Percentiles rank a stretch among this genome's conserved stretches.
These are phyloP conservation scores for Pycnomerus fuliginosus DNA, from an alignment of 2,888 invertebrate species.

Conservation along the genomic window DNA sequence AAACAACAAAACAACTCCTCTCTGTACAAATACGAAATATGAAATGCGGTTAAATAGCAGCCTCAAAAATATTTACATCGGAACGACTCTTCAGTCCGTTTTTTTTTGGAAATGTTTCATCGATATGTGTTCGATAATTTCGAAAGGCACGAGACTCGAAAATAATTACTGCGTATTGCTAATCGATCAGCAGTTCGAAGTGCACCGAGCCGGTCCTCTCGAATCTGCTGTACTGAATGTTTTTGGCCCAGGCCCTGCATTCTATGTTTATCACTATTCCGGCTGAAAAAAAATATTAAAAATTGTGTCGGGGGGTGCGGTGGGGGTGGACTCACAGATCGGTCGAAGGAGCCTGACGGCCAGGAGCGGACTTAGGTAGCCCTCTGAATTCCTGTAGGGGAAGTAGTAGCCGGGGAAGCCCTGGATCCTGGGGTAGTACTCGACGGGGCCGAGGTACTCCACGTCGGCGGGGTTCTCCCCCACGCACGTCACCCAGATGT, in stretches of 20 bases:
- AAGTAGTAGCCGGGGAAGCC: slow-evolving; percentile 90
- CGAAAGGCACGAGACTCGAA: no score
- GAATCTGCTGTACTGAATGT: slow-evolving; percentile 69
- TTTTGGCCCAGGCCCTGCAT: slow-evolving; percentile 88
- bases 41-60: no score
- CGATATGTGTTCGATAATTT: no score
- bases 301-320: not conserved
- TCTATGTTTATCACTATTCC: slow-evolving; percentile 72
- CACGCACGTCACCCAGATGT: slow-evolving; percentile 90
- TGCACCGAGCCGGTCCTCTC: slow-evolving; percentile 66
- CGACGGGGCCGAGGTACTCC: slow-evolving; percentile 85
- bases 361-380: slow-evolving; percentile 85
- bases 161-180: slow-evolving; percentile 51
- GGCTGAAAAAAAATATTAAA: slow-evolving; percentile 48
- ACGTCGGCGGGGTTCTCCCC: slow-evolving; percentile 92
- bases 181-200: slow-evolving; percentile 64
- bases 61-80: no score
- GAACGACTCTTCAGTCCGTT: no score
- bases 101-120: no score
- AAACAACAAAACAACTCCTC: no score
- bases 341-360: slow-evolving; percentile 84
- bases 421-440: slow-evolving; percentile 68
- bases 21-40: no score
- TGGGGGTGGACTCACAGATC: slow-evolving; percentile 62
- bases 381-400: slow-evolving; percentile 83